phyloP scores from a whole-genome alignment of 2,113 vertebrate genomes.

The Crotalus horridus region DNA sequence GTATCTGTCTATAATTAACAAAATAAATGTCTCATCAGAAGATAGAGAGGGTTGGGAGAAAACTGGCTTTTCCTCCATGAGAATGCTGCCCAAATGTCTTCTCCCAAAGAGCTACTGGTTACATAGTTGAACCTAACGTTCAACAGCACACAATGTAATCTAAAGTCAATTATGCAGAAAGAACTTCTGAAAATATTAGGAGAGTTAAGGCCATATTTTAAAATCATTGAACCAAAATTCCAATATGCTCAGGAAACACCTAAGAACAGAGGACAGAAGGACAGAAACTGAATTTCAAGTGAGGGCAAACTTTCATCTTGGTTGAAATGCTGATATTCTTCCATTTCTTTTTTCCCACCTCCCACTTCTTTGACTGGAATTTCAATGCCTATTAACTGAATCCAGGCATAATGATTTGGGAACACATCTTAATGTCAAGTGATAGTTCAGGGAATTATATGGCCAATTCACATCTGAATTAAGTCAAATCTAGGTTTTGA shows the following conservation, averaged over 20 bases:
- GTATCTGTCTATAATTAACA: not conserved
- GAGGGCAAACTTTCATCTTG: not conserved
- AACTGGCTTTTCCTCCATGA: not conserved
- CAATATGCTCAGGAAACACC: not conserved
- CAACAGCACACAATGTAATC: not conserved
- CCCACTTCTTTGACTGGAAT: not conserved
- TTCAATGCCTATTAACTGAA: not conserved
- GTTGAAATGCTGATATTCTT: not conserved
- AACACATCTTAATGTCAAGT: not conserved
- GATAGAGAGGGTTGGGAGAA: not conserved
- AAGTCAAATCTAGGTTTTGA: not conserved
- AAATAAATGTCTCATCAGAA: not conserved
- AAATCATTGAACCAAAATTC: not conserved
- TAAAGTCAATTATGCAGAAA: not conserved
- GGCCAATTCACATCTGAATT: not conserved
- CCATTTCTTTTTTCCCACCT: not conserved
- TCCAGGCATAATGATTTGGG: not conserved
- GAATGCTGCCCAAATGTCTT: not conserved
- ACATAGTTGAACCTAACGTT: not conserved
- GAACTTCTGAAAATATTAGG: not conserved
- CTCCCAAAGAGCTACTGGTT: not conserved
- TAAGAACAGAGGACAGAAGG: not conserved
- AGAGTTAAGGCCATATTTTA: not conserved
- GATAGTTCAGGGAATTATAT: not conserved
- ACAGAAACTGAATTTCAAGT: not conserved